Evolutionary conservation across 2,797 vertebrate genomes (phyloP).

Genomic region (Syncerus caffer): DNA sequence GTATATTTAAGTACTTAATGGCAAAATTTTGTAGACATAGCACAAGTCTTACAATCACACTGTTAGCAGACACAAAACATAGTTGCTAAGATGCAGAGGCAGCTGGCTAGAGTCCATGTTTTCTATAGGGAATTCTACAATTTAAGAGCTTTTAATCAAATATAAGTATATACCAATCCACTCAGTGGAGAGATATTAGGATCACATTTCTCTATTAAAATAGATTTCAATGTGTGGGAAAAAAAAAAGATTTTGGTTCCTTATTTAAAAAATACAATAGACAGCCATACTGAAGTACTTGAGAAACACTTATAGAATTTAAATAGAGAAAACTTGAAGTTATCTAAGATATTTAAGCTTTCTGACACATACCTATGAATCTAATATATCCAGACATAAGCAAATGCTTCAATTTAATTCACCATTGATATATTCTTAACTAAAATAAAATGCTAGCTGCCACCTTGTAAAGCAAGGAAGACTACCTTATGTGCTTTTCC

Average conservation of each 20-base stretch:
- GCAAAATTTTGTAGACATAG: slow-evolving; percentile 19
- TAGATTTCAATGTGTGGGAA: not conserved
- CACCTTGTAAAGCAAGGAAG: not conserved
- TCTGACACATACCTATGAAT: not conserved
- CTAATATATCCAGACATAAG: not conserved
- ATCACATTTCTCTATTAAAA: slow-evolving; percentile 61
- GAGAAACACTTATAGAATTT: not conserved
- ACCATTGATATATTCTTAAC: not conserved
- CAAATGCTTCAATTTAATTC: not conserved
- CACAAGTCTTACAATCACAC: not conserved
- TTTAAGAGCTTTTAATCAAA: slow-evolving; percentile 53
- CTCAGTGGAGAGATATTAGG: not conserved
- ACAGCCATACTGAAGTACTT: not conserved
- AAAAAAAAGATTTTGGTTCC: not conserved
- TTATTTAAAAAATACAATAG: slow-evolving; percentile 33
- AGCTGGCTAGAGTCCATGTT: not conserved
- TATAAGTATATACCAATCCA: not conserved
- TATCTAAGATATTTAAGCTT: not conserved
- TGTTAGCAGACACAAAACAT: slow-evolving; percentile 46
- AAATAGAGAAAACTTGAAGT: slow-evolving; percentile 2
- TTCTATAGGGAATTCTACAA: slow-evolving; percentile 8
- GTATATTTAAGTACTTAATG: slow-evolving; percentile 41
- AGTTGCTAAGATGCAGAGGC: not conserved
- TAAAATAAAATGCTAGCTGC: not conserved
- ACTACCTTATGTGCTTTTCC: not conserved